Evolutionary conservation across 2,113 vertebrate species (phyloP).

Genomic region (Cyanoderma ruficeps): DNA sequence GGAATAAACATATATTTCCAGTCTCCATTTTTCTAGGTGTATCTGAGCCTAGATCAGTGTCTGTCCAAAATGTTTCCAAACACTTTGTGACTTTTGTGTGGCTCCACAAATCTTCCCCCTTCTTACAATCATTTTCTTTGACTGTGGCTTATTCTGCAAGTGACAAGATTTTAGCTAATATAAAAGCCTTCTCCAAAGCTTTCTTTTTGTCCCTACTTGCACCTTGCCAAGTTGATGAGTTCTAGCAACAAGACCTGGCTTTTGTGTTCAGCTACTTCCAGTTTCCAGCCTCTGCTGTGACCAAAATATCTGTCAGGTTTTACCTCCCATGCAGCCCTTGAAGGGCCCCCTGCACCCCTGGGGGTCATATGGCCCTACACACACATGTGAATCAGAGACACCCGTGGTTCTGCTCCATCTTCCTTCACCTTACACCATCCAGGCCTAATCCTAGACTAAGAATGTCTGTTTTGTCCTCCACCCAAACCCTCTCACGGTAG

Average conservation of each 20-base stretch:
- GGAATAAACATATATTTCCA: not conserved
- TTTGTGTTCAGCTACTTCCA: not conserved
- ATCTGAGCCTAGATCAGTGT: not conserved
- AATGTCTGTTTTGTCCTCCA: not conserved
- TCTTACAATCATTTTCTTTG: not conserved
- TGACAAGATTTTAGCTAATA: not conserved
- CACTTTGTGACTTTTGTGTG: not conserved
- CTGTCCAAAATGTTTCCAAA: not conserved
- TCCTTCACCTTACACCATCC: not conserved
- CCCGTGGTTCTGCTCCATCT: not conserved
- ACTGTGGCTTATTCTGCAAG: not conserved
- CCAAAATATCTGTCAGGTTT: not conserved
- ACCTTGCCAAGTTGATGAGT: not conserved
- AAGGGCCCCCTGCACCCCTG: not conserved
- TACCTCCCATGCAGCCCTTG: not conserved
- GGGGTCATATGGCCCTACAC: not conserved
- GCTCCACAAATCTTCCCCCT: not conserved
- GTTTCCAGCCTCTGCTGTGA: not conserved
- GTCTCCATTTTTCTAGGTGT: not conserved
- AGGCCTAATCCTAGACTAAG: not conserved
- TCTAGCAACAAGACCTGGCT: not conserved
- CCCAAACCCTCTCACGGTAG: accelerated
- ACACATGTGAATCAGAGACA: not conserved
- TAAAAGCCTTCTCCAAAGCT: not conserved
- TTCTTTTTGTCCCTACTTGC: not conserved